These are phyloP conservation scores for Gari tellinella DNA, from an alignment of 2,888 invertebrate genomes.

Conservation along the genomic window DNA sequence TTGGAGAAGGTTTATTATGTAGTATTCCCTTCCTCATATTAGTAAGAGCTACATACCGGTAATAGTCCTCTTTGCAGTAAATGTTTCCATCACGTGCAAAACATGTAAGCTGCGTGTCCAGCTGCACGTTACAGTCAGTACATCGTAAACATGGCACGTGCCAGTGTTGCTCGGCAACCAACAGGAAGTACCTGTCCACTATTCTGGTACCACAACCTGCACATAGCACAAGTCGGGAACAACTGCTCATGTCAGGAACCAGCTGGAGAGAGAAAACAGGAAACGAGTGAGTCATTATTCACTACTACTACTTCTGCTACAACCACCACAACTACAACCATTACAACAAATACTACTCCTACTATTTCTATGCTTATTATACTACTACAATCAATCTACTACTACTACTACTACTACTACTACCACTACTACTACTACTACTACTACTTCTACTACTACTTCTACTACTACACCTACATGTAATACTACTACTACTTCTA, in stretches of 20 bases:
- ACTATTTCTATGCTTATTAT: background rate
- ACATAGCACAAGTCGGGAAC: constrained; percentile 85
- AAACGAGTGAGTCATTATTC: too few species aligned
- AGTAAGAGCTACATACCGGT: constrained; percentile 88
- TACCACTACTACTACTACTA: constrained; percentile 1
- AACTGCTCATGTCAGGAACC: constrained; percentile 67
- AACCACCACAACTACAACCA: too few species aligned
- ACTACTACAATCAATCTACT: background rate
- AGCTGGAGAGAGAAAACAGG: constrained; percentile 63
- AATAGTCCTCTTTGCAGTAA: constrained; percentile 98
- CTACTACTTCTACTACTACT: constrained; percentile 1
- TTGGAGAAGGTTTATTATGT: too few species aligned
- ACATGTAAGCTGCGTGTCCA: constrained; percentile 96
- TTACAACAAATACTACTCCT: too few species aligned
- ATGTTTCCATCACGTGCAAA: constrained; percentile 96
- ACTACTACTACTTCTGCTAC: background rate
- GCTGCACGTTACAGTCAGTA: constrained; percentile 94
- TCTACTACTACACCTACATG: too few species aligned
- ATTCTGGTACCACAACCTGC: constrained; percentile 95
- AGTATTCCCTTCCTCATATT: too few species aligned
- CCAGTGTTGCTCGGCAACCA: constrained; percentile 96
- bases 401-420: constrained; percentile 2
- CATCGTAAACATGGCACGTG: constrained; percentile 94
- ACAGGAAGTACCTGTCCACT: constrained; percentile 93
- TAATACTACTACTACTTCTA: too few species aligned